phyloP scores from a whole-genome alignment of 2,888 invertebrate species.

The Apotomis betuletana region DNA sequence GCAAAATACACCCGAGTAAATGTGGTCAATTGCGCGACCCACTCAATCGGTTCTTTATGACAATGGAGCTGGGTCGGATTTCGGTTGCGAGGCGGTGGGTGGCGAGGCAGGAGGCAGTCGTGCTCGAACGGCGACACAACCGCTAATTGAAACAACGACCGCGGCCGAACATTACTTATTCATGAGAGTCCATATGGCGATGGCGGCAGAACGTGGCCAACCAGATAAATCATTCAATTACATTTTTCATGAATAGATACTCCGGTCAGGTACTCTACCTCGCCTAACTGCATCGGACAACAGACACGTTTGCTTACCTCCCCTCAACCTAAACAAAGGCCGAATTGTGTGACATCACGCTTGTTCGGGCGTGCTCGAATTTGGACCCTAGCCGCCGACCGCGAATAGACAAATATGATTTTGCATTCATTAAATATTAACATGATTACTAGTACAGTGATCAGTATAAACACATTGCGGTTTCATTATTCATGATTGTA shows the following conservation, averaged over 20 bases:
- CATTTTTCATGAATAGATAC: constrained; percentile 73
- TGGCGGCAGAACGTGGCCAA: constrained; percentile 79
- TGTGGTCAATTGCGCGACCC: constrained; percentile 43
- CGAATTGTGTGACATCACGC: constrained; percentile 15
- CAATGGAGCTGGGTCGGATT: constrained; percentile 52
- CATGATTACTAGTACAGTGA: constrained; percentile 30
- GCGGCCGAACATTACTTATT: constrained; percentile 80
- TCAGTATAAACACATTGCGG: constrained; percentile 34
- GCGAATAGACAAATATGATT: constrained; percentile 36
- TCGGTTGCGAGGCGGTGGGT: constrained; percentile 45
- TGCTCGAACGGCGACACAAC: constrained; percentile 75
- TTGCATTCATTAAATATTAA: constrained; percentile 36
- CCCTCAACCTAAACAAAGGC: constrained; percentile 27
- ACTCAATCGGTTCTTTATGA: constrained; percentile 50
- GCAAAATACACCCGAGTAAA: constrained; percentile 43
- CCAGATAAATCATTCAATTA: constrained; percentile 81
- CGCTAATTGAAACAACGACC: constrained; percentile 83
- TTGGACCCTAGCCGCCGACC: constrained; percentile 26
- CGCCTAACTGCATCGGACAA: constrained; percentile 10
- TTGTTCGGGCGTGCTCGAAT: constrained; percentile 22
- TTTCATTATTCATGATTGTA: constrained; percentile 23
- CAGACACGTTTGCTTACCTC: constrained; percentile 7
- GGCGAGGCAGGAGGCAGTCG: constrained; percentile 61
- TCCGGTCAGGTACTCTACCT: constrained; percentile 44
- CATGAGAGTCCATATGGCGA: constrained; percentile 82